These are phyloP conservation scores for Archips crataeganus DNA, from an alignment of 2,888 invertebrate genomes.

Conservation along the genomic window DNA sequence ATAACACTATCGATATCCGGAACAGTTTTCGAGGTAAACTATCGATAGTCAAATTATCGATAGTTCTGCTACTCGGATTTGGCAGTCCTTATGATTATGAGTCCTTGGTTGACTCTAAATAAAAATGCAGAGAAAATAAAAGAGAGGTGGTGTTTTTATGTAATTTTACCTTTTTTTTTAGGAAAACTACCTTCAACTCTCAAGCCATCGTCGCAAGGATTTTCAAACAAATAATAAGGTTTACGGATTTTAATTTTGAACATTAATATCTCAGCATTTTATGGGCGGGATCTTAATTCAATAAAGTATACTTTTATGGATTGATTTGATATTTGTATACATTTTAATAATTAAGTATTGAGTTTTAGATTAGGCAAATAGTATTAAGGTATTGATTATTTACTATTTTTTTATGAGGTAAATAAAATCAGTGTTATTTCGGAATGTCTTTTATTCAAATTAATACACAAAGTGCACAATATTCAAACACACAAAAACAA, in stretches of 20 bases:
- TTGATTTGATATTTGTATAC: neutral
- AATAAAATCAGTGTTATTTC: slow-evolving; percentile 2
- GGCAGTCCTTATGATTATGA: no score
- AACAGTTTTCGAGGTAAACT: no score
- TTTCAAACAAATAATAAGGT: slow-evolving; percentile 31
- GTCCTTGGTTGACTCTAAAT: no score
- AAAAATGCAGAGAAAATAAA: no score
- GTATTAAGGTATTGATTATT: neutral
- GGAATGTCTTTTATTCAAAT: slow-evolving; percentile 3
- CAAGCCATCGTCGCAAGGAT: slow-evolving; percentile 45
- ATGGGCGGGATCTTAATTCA: no score
- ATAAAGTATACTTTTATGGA: no score
- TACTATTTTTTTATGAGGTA: neutral
- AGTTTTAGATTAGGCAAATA: neutral
- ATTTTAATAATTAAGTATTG: neutral
- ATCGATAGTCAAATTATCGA: no score
- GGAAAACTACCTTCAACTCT: slow-evolving; percentile 52
- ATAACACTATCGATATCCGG: no score
- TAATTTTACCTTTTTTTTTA: slow-evolving; percentile 48
- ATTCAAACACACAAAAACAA: neutral
- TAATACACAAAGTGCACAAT: slow-evolving; percentile 9
- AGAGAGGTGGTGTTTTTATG: neutral
- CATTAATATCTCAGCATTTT: neutral
- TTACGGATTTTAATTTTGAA: no score
- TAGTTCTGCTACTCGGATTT: no score